Conservation (phyloP, 2,113 vertebrate genomes). For the Nothoprocta pentlandii region DNA sequence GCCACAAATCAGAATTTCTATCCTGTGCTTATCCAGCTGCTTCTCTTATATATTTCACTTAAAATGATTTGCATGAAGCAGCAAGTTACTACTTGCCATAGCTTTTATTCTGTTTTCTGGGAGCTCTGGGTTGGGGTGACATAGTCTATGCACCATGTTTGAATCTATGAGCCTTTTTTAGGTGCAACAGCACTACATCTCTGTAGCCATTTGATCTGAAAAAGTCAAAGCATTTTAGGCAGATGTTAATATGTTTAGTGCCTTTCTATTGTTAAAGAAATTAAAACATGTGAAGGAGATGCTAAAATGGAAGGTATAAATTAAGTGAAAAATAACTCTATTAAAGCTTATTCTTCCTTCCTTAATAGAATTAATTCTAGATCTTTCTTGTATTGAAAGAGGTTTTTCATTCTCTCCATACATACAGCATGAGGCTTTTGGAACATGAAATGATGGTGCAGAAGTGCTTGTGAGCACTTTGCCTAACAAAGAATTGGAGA, state of each 20-base stretch:
- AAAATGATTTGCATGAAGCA: slow-evolving; percentile 54
- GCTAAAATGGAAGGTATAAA: background rate
- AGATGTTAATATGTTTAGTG: background rate
- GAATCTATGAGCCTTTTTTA: background rate
- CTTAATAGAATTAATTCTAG: background rate
- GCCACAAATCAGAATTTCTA: slow-evolving; percentile 46
- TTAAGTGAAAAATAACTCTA: background rate
- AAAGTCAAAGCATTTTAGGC: background rate
- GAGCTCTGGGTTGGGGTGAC: slow-evolving; percentile 41
- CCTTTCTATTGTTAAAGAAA: background rate
- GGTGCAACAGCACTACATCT: background rate
- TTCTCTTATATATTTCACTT: slow-evolving; percentile 69
- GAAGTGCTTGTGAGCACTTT: background rate
- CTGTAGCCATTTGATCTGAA: background rate
- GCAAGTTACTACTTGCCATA: slow-evolving; percentile 58
- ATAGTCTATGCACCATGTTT: slow-evolving; percentile 43
- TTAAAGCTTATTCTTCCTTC: background rate
- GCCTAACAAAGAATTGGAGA: background rate
- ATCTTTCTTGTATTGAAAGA: background rate
- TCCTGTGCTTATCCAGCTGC: slow-evolving; percentile 65
- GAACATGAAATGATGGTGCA: background rate
- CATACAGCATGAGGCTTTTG: background rate
- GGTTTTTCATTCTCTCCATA: background rate
- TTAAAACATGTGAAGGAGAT: background rate
- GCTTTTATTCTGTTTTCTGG: slow-evolving; percentile 59